Conservation (phyloP, 1,140 invertebrate species). For the Drosophila sturtevanti region DNA sequence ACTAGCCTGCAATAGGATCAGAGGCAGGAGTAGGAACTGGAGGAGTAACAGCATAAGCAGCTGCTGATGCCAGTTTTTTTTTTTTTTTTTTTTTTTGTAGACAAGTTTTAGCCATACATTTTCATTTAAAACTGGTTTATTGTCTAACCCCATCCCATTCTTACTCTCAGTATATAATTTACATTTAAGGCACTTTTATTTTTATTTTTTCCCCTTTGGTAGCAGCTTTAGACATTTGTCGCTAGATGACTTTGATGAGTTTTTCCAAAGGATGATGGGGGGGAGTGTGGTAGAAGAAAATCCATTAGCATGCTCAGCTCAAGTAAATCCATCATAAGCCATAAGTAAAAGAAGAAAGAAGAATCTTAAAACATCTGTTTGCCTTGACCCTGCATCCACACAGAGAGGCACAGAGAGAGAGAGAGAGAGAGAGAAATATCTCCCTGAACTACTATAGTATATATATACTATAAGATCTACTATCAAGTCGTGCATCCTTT, state of each 20-base stretch:
- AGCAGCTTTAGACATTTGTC: conserved; percentile 44
- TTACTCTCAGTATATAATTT: conserved; percentile 67
- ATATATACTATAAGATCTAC: background rate
- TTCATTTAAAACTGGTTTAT: conserved; percentile 69
- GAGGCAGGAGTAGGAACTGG: conserved; percentile 20
- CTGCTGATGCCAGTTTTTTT: no score
- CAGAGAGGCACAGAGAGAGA: background rate
- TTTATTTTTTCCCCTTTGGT: conserved; percentile 5
- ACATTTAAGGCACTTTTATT: conserved; percentile 52
- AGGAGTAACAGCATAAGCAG: no score
- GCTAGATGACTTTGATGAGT: conserved; percentile 49
- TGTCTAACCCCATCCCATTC: conserved; percentile 1
- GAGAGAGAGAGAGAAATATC: no score
- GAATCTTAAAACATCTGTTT: conserved; percentile 53
- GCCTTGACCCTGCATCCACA: conserved; percentile 67
- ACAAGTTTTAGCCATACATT: conserved; percentile 67
- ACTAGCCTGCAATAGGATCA: conserved; percentile 22
- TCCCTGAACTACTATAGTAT: no score
- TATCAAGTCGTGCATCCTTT: conserved; percentile 54
- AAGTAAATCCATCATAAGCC: conserved; percentile 72
- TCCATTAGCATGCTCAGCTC: conserved; percentile 74
- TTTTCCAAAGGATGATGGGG: conserved; percentile 17
- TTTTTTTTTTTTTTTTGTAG: conserved; percentile 49
- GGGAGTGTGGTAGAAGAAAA: conserved; percentile 30
- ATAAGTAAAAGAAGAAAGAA: conserved; percentile 4